Conservation (phyloP, 2,797 vertebrate species). For the Rhynchotus rufescens region DNA sequence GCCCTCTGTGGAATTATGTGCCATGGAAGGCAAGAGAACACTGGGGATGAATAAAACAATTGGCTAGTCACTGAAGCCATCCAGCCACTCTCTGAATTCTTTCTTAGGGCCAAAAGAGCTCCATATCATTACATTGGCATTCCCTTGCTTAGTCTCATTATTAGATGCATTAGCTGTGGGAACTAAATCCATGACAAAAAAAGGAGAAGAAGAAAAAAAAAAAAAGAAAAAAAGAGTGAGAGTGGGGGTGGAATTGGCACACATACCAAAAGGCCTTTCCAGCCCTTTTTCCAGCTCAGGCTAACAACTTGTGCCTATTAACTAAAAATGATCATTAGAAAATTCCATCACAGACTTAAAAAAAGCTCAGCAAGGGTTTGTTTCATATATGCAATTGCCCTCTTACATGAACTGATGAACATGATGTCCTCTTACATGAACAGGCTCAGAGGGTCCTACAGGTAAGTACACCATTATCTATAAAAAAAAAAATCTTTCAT, state of each 20-base stretch:
- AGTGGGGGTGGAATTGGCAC: constrained; percentile 74
- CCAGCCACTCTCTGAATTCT: constrained; percentile 73
- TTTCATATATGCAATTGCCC: constrained; percentile 64
- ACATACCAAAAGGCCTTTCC: constrained; percentile 54
- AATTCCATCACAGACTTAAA: constrained; percentile 66
- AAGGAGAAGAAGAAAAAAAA: constrained; percentile 28
- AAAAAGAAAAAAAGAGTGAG: background rate
- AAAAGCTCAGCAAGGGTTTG: constrained; percentile 12
- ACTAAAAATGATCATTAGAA: constrained; percentile 79
- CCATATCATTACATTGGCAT: constrained; percentile 72
- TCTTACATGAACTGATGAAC: constrained; percentile 24
- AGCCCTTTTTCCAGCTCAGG: constrained; percentile 68
- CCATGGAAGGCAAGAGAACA: constrained; percentile 12
- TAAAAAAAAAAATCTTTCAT: background rate
- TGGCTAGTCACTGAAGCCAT: constrained; percentile 58
- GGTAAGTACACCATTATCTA: background rate
- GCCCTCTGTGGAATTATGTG: background rate
- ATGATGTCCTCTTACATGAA: no score
- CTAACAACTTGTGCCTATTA: constrained; percentile 82
- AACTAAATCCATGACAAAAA: constrained; percentile 77
- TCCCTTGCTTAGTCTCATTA: constrained; percentile 77
- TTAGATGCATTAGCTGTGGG: constrained; percentile 79
- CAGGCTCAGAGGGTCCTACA: background rate
- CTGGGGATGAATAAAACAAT: constrained; percentile 61
- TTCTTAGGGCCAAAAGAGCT: constrained; percentile 78